A percentile compares a stretch with the other conserved stretches of the same genome.
Evolutionary conservation across 2,888 invertebrate species (phyloP).

Genomic region (Nomada fucata): DNA sequence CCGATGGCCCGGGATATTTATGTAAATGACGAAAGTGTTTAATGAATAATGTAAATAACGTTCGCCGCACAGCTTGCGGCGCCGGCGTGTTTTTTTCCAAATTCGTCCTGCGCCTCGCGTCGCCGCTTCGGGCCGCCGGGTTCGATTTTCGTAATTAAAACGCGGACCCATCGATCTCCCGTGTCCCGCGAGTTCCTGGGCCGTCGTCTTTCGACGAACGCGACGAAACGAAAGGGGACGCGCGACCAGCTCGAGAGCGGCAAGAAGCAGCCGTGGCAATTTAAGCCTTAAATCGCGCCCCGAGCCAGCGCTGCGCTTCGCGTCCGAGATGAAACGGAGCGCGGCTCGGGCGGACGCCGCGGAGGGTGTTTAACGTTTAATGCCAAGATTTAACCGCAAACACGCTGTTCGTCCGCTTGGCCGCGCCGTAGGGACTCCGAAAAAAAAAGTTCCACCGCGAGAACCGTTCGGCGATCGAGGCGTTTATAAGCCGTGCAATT

Average conservation of each 20-base stretch:
- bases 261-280: background rate
- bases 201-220: background rate
- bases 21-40: conserved; percentile 57
- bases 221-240: no score
- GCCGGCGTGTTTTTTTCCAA: conserved; percentile 37
- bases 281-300: conserved; percentile 18
- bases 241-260: background rate
- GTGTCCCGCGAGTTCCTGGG: background rate
- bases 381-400: conserved; percentile 62
- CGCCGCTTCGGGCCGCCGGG: no score
- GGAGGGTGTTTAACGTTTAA: conserved; percentile 59
- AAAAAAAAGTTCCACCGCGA: conserved; percentile 59
- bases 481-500: conserved; percentile 76
- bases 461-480: conserved; percentile 54
- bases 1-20: conserved; percentile 42
- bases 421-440: conserved; percentile 16
- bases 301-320: conserved; percentile 73
- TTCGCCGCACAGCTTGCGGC: background rate
- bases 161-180: conserved; percentile 11
- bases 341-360: conserved; percentile 41
- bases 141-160: conserved; percentile 42
- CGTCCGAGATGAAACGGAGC: conserved; percentile 76
- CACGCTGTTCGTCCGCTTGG: conserved; percentile 59
- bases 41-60: conserved; percentile 60
- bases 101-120: conserved; percentile 35